Percentiles rank a stretch among this genome's conserved stretches.
These are phyloP conservation scores for Stichopus horrens DNA, from an alignment of 53 echinoderm and acorn worm species.

Conservation along the genomic window DNA sequence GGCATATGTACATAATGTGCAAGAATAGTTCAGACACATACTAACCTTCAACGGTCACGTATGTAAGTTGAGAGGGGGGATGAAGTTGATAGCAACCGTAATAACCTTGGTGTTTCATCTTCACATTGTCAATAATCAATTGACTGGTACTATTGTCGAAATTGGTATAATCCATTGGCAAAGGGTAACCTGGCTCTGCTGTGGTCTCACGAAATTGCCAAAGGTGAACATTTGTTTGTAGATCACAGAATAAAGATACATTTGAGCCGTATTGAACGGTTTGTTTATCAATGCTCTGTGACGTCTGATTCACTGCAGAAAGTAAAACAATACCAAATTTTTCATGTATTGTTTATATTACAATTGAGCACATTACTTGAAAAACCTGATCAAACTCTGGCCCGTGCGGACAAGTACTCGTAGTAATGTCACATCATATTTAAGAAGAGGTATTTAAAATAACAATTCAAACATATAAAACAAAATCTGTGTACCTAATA, in stretches of 20 bases:
- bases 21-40: neutral
- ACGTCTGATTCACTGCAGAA: neutral
- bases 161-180: neutral
- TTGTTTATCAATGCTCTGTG: neutral
- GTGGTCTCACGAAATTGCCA: neutral
- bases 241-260: neutral
- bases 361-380: too few species aligned
- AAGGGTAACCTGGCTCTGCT: neutral
- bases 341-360: too few species aligned
- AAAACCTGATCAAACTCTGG: too few species aligned
- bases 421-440: too few species aligned
- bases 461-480: too few species aligned
- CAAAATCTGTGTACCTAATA: too few species aligned
- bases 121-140: neutral
- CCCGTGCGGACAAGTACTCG: too few species aligned
- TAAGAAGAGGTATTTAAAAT: too few species aligned
- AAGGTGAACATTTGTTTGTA: neutral
- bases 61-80: neutral
- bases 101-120: conserved; percentile 1
- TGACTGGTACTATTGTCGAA: neutral
- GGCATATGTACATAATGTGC: too few species aligned
- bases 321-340: too few species aligned
- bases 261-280: neutral
- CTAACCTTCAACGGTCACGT: neutral
- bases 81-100: neutral